A percentile compares a stretch with the other conserved stretches of the same genome.
These are phyloP conservation scores for Parascotia fuliginaria DNA, from an alignment of 2,888 invertebrate genomes.

Conservation along the genomic window DNA sequence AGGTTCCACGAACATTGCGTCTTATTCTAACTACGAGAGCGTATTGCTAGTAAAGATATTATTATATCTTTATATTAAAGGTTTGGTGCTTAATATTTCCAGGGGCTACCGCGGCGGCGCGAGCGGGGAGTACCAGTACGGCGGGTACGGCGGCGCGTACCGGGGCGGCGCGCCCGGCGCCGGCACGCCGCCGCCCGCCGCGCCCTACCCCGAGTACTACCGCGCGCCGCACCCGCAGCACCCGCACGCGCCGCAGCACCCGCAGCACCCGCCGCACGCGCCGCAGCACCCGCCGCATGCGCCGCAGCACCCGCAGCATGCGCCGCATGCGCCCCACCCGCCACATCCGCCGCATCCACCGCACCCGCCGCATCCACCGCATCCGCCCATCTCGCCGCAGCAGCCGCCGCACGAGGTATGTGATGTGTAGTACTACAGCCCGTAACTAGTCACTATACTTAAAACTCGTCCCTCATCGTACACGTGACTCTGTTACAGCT, in stretches of 20 bases:
- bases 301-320: conserved; percentile 51
- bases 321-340: conserved; percentile 42
- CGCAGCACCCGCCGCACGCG: conserved; percentile 42
- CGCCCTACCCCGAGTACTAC: conserved; percentile 75
- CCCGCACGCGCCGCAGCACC: conserved; percentile 52
- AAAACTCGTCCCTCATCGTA: too few relatives aligned
- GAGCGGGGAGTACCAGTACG: conserved; percentile 68
- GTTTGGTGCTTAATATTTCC: conserved; percentile 9
- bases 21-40: too few relatives aligned
- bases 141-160: conserved; percentile 77
- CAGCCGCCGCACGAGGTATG: conserved; percentile 66
- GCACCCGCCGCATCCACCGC: conserved; percentile 54
- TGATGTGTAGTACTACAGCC: background rate
- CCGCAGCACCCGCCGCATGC: conserved; percentile 43
- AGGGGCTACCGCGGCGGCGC: conserved; percentile 66
- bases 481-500: too few relatives aligned
- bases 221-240: conserved; percentile 62
- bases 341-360: conserved; percentile 42
- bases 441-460: too few relatives aligned
- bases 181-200: conserved; percentile 68
- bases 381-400: conserved; percentile 46
- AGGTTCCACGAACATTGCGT: too few relatives aligned
- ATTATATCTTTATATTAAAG: background rate
- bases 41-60: too few relatives aligned
- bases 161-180: conserved; percentile 64